These are phyloP conservation scores for Mustela nigripes DNA, from an alignment of 2,113 vertebrate species.

Conservation along the genomic window DNA sequence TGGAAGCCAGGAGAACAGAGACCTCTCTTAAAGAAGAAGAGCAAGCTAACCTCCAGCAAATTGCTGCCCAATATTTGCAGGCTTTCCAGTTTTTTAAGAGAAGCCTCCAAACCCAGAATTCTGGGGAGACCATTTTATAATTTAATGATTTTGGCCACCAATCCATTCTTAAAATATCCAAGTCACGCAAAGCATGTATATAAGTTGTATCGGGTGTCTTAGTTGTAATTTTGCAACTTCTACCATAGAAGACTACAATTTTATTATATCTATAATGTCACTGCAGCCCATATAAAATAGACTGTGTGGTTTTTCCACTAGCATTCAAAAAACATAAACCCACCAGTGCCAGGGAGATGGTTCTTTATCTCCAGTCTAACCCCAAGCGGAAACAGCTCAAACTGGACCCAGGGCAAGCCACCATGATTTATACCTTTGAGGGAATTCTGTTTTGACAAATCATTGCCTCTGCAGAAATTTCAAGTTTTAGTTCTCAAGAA, in stretches of 20 bases:
- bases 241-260: not conserved
- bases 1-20: not conserved
- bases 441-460: not conserved
- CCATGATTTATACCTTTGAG: not conserved
- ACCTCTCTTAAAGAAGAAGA: rapidly evolving
- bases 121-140: not conserved
- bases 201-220: not conserved
- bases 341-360: not conserved
- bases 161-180: not conserved
- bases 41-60: not conserved
- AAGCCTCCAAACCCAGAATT: not conserved
- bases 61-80: not conserved
- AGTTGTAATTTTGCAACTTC: not conserved
- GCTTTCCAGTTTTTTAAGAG: not conserved
- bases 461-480: not conserved
- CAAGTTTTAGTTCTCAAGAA: not conserved
- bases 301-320: not conserved
- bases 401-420: not conserved
- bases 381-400: not conserved
- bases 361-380: not conserved
- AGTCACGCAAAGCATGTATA: not conserved
- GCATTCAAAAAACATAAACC: not conserved
- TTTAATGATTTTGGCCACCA: not conserved
- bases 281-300: not conserved
- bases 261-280: not conserved